A percentile compares a stretch with the other conserved stretches of the same genome.
phyloP scores from a whole-genome alignment of 2,888 invertebrate species.

The Lamproptera curius region DNA sequence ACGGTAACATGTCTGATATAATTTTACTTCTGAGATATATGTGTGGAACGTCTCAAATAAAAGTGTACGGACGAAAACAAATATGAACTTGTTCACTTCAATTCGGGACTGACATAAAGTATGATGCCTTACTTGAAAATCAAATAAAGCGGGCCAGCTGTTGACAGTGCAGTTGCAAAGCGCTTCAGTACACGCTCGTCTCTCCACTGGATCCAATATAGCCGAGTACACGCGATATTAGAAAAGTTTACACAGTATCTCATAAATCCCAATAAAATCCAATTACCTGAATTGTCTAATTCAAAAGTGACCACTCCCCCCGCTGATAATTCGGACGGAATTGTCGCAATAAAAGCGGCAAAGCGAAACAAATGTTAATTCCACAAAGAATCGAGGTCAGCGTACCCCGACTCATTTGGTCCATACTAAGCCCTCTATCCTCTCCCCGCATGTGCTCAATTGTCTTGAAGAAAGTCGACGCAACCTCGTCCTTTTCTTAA shows the following conservation, averaged over 20 bases:
- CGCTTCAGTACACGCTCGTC: constrained; percentile 47
- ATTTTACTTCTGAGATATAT: too few relatives aligned
- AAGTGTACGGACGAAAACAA: constrained; percentile 21
- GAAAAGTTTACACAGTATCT: constrained; percentile 34
- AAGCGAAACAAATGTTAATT: constrained; percentile 68
- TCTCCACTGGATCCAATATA: constrained; percentile 53
- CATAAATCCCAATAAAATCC: constrained; percentile 1
- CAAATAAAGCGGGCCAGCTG: constrained; percentile 67
- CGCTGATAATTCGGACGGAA: too few relatives aligned
- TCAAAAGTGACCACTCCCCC: too few relatives aligned
- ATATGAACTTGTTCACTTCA: constrained; percentile 37
- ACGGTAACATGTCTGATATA: too few relatives aligned
- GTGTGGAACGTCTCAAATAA: too few relatives aligned
- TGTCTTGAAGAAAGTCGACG: constrained; percentile 50
- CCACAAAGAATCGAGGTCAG: constrained; percentile 61
- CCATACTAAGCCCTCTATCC: constrained; percentile 55
- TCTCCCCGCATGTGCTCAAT: constrained; percentile 57
- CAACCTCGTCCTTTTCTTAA: constrained; percentile 28
- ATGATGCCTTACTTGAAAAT: constrained; percentile 49
- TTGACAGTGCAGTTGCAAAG: constrained; percentile 55
- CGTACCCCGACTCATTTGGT: constrained; percentile 65
- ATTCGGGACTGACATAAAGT: constrained; percentile 17
- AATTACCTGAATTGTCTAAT: too few relatives aligned
- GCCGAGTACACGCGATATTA: constrained; percentile 39
- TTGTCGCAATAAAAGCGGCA: too few relatives aligned